Base-by-base conservation (phyloP, 2,113 vertebrate species). In the Corythornis madagascariensis region DNA sequence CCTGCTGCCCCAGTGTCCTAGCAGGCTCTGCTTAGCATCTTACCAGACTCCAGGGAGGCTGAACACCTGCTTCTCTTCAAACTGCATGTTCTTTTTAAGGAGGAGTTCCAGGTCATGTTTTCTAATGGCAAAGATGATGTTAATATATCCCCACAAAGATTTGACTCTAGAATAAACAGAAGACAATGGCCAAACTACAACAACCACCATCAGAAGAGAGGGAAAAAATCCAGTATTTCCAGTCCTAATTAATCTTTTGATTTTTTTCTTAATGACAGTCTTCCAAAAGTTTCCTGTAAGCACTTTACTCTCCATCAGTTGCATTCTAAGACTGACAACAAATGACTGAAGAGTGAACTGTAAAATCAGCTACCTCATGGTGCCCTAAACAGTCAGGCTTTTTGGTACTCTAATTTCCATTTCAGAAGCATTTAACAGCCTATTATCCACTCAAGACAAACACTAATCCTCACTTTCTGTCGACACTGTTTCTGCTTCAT, bases 61-160 rank as follows among this genome's bases (percentile, higher is more conserved):
- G 89, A 89, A 73, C 90, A 86, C 19, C 75, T 87, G 6, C 96
- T 93, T 64, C 97, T 97, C 95, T 93, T 98, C 80, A 98, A 95
- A 96, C 97, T 98, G 10, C 97, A 94, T 1, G 97, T 95, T 92
- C 96, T 98, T 86, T 97, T 98, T 14, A 98, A 61, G 7, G 97
- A 93, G 14, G 97, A 96, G 55, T 95, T 98, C 45, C 96, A 65
- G 88, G 89, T 38, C 63, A 94, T 77, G 2, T 96, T 97, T 31
- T 98, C 98, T 28, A 93, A 92, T 45, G 91, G 56, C 69, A 85
- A 92, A 53, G 80, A 92, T 11, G 92, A 94, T 22, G 83, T 29
- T 42, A 94, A 21, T 31, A 93, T 42, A 87, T 93, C 97, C 80
- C 95, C 97, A 38, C 97, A 97, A 47, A 97, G 74, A 91, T 89